A percentile compares a stretch with the other conserved stretches of the same genome.
Evolutionary conservation across 2,888 invertebrate genomes (phyloP).

Genomic region (Apotomis turbidana): DNA sequence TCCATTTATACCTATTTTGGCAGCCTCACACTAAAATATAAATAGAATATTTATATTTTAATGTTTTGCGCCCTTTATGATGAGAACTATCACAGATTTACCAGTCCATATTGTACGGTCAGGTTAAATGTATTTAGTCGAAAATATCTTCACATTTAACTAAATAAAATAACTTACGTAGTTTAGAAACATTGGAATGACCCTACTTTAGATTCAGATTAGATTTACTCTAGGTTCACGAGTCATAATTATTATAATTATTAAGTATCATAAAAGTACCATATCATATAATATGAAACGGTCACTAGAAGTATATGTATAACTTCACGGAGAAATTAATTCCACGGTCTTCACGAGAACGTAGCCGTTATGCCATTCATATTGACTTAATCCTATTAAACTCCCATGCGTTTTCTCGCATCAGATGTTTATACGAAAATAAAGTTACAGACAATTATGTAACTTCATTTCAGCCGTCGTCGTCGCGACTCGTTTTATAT

Average conservation of each 20-base stretch:
- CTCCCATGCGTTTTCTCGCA: conserved; percentile 17
- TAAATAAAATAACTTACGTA: no score
- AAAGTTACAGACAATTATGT: conserved; percentile 24
- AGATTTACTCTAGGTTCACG: neutral
- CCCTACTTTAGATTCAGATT: no score
- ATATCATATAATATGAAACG: neutral
- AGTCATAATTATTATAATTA: conserved; percentile 17
- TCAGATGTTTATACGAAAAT: conserved; percentile 17
- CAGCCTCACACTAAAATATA: no score
- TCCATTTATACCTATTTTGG: no score
- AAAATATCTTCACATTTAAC: no score
- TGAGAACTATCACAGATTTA: no score
- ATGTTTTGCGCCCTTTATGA: no score
- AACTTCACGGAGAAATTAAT: neutral
- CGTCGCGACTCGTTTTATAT: conserved; percentile 4
- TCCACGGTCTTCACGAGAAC: conserved; percentile 4
- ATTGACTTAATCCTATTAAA: conserved; percentile 18
- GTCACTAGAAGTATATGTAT: neutral
- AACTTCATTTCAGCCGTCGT: conserved; percentile 25
- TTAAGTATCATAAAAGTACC: neutral
- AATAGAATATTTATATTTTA: no score
- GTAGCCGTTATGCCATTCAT: conserved; percentile 2
- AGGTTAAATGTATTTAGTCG: no score
- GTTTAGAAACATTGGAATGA: conserved; percentile 4
- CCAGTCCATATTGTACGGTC: no score